Evolutionary conservation across 2,113 vertebrate genomes (phyloP).

Genomic region (Polypterus bichir): DNA sequence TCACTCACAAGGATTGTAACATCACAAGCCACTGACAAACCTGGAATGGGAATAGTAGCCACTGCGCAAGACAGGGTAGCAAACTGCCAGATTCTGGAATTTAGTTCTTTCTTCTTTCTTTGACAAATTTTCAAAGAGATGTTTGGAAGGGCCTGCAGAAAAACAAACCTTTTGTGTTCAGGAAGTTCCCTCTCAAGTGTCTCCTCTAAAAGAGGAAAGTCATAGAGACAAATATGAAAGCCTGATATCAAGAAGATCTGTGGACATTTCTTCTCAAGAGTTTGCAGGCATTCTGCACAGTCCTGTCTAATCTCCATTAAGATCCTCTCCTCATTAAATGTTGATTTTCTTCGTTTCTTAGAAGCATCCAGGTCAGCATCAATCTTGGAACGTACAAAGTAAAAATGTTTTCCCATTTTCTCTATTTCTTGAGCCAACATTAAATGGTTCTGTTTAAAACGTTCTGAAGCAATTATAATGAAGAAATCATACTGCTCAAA

Average conservation of each 20-base stretch:
- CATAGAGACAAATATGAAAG: conserved; percentile 17
- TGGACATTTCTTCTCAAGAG: conserved; percentile 19
- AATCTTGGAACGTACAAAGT: conserved; percentile 53
- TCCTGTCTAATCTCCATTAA: conserved; percentile 6
- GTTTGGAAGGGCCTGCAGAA: conserved; percentile 31
- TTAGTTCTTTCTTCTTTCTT: conserved; percentile 37
- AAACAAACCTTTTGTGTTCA: conserved; percentile 23
- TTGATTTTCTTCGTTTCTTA: conserved; percentile 17
- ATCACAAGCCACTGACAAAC: conserved; percentile 35
- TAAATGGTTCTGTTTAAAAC: conserved; percentile 37
- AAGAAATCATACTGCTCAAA: conserved; percentile 51
- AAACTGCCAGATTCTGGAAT: conserved; percentile 33
- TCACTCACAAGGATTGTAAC: conserved; percentile 24
- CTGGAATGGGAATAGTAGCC: conserved; percentile 32
- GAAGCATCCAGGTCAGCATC: conserved; percentile 34
- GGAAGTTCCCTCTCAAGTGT: no score
- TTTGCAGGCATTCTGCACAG: conserved; percentile 14
- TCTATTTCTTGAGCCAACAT: conserved; percentile 37
- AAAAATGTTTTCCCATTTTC: conserved; percentile 41
- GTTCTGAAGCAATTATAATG: conserved; percentile 41
- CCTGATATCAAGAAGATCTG: conserved; percentile 27
- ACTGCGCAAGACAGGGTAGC: conserved; percentile 30
- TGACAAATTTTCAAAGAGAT: conserved; percentile 32
- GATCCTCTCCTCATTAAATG: conserved; percentile 16
- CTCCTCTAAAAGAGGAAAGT: conserved; percentile 22